phyloP scores from a whole-genome alignment of 2,797 vertebrate genomes.

The Perodicticus potto region DNA sequence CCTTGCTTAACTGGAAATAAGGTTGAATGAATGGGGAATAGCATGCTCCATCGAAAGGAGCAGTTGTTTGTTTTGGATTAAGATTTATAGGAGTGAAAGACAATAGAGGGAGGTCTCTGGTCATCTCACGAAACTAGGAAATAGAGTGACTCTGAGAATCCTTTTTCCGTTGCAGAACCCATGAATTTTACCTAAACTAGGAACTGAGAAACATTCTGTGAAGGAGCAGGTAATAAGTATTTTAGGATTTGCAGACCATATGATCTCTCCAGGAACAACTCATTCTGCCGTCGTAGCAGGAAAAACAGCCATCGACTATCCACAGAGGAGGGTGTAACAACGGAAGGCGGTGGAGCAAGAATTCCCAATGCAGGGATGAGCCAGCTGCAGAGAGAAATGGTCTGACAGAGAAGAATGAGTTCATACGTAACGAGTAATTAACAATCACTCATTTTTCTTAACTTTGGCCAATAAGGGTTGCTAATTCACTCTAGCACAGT shows the following conservation, averaged over 20 bases:
- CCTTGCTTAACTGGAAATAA: not conserved
- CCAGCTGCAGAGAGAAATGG: not conserved
- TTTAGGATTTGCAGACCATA: not conserved
- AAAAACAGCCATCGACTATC: not conserved
- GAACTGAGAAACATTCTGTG: not conserved
- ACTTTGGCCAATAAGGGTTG: not conserved
- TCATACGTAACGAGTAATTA: not conserved
- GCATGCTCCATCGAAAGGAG: not conserved
- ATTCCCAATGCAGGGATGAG: rapidly evolving
- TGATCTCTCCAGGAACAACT: not conserved
- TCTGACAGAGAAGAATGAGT: not conserved
- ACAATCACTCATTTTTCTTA: not conserved
- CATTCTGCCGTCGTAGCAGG: not conserved
- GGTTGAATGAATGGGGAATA: not conserved
- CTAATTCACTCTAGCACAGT: not conserved
- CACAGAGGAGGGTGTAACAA: not conserved
- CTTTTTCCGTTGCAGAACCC: not conserved
- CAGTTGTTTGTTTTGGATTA: not conserved
- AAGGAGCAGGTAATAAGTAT: not conserved
- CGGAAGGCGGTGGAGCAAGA: not conserved
- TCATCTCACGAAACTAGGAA: not conserved
- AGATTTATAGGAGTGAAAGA: not conserved
- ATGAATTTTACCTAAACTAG: not conserved
- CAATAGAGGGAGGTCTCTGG: not conserved
- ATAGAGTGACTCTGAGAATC: not conserved